Evolutionary conservation across 2,113 vertebrate species (phyloP).

Genomic region (Cololabis saira): DNA sequence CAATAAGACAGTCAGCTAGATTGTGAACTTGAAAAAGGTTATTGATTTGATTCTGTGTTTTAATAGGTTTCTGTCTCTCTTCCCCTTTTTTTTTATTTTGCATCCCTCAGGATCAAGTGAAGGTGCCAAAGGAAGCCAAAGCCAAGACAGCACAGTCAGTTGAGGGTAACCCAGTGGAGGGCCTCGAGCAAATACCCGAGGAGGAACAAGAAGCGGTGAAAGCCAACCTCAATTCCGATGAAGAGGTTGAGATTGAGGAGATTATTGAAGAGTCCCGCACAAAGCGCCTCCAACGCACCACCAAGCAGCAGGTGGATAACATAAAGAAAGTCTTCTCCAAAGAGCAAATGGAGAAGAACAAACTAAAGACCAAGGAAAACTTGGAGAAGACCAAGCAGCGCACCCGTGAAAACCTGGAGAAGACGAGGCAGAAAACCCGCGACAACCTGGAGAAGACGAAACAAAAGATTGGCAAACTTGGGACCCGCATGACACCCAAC

Average conservation of each 20-base stretch:
- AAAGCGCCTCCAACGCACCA: constrained; percentile 90
- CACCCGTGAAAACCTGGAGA: constrained; percentile 95
- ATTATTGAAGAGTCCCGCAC: constrained; percentile 94
- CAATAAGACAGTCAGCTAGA: not conserved
- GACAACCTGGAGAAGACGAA: constrained; percentile 97
- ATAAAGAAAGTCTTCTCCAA: constrained; percentile 98
- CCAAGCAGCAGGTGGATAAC: constrained; percentile 92
- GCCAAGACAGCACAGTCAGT: constrained; percentile 81
- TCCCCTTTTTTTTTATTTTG: constrained; percentile 29
- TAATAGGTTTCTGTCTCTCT: constrained; percentile 12
- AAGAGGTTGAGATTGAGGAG: constrained; percentile 94
- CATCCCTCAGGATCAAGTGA: constrained; percentile 88
- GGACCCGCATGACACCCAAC: constrained; percentile 93
- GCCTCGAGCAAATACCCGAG: constrained; percentile 65
- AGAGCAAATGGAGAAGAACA: constrained; percentile 93
- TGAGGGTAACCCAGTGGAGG: constrained; percentile 75
- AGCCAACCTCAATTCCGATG: constrained; percentile 87
- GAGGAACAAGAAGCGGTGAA: constrained; percentile 79
- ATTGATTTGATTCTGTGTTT: not conserved
- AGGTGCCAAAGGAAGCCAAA: constrained; percentile 84
- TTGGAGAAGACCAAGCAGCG: constrained; percentile 93
- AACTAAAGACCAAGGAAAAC: constrained; percentile 92
- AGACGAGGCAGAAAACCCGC: constrained; percentile 90
- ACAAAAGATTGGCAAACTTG: constrained; percentile 93
- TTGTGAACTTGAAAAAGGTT: not conserved